Conservation (phyloP, 1,140 invertebrate genomes). For the Pseudachorutes palmiensis region DNA sequence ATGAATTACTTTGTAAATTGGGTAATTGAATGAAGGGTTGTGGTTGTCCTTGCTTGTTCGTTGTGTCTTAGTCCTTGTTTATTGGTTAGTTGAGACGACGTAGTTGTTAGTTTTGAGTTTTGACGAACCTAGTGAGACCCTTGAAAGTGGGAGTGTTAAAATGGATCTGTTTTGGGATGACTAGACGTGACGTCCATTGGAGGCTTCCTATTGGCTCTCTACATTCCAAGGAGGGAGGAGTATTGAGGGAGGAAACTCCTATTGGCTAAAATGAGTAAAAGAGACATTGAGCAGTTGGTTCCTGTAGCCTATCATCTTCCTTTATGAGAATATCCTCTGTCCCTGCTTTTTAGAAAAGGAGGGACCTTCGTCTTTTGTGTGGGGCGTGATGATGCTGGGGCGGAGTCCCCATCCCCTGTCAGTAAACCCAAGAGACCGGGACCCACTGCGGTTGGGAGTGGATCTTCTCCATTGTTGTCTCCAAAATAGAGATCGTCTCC, state of each 20-base stretch:
- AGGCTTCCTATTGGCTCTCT: too few relatives aligned
- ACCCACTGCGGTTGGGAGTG: constrained; percentile 80
- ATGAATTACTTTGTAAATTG: too few relatives aligned
- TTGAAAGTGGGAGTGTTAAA: background rate
- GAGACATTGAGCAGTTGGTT: constrained; percentile 10
- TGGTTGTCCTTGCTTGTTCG: background rate
- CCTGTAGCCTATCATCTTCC: background rate
- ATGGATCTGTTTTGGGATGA: background rate
- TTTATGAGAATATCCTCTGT: constrained; percentile 6
- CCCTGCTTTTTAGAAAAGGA: background rate
- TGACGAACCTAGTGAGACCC: too few relatives aligned
- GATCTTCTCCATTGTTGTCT: constrained; percentile 80
- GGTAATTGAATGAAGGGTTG: too few relatives aligned
- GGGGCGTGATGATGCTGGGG: background rate
- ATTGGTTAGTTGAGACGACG: constrained; percentile 1
- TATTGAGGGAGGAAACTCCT: too few relatives aligned
- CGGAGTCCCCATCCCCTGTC: constrained; percentile 46
- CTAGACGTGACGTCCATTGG: background rate
- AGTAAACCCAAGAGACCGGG: constrained; percentile 83
- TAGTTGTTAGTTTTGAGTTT: too few relatives aligned
- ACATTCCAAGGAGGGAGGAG: background rate
- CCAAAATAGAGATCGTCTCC: constrained; percentile 87
- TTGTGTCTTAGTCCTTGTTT: constrained; percentile 2
- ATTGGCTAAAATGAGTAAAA: background rate
- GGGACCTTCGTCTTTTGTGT: constrained; percentile 11